Evolutionary conservation across 2,888 invertebrate species (phyloP).

Genomic region (Terebella lapidaria): DNA sequence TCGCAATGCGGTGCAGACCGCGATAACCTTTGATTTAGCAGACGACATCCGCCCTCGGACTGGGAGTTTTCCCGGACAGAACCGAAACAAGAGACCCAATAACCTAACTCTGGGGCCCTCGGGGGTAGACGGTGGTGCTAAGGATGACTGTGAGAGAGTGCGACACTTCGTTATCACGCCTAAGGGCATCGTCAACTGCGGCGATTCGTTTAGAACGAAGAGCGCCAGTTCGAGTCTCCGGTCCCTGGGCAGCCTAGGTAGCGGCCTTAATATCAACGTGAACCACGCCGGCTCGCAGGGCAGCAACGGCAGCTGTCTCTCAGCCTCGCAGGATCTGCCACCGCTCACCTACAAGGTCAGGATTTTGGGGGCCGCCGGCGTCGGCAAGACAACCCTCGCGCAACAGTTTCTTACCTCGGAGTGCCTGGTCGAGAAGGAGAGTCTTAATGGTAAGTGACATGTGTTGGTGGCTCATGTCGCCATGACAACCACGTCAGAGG

Average conservation of each 20-base stretch:
- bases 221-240: slow-evolving; percentile 59
- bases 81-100: not conserved
- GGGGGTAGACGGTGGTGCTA: slow-evolving; percentile 4
- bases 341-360: slow-evolving; percentile 59
- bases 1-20: not conserved
- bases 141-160: slow-evolving; percentile 64
- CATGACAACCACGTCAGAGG: not conserved
- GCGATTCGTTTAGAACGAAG: slow-evolving; percentile 79
- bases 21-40: not conserved
- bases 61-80: not conserved
- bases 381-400: slow-evolving; percentile 67
- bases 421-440: slow-evolving; percentile 34
- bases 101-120: not conserved
- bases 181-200: slow-evolving; percentile 79
- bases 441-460: slow-evolving; percentile 3
- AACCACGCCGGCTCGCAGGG: slow-evolving; percentile 71
- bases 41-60: not conserved
- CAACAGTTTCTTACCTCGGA: slow-evolving; percentile 69
- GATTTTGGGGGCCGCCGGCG: slow-evolving; percentile 64
- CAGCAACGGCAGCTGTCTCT: slow-evolving; percentile 57
- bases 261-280: slow-evolving; percentile 3
- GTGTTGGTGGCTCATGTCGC: not conserved
- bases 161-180: slow-evolving; percentile 91
- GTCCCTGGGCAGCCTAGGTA: slow-evolving; percentile 16
- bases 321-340: slow-evolving; percentile 43